Evolutionary conservation across 2,113 vertebrate genomes (phyloP), one percentile per base, ranked within the genome.

Genomic region (Morone chrysops): DNA sequence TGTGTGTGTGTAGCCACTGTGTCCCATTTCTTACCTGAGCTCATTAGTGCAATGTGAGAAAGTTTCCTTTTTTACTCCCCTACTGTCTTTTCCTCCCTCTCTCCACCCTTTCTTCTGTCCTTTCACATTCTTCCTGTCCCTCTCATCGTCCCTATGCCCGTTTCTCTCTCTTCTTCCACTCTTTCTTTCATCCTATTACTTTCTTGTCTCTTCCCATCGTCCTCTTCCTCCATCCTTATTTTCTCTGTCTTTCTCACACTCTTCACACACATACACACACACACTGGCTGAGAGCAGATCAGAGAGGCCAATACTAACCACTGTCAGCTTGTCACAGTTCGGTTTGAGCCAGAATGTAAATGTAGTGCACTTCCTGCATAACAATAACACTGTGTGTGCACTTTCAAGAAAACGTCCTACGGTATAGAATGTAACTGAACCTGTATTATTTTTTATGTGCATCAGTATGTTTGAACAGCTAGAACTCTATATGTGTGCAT

Each of bases 1-100:
- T 84, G 70, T 70, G 76, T 87, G 85, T 88, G 76, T 81, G 76
- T 76, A 86, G 63, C 62, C 81, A 75, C 84, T 50, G 84, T 90
- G 91, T 86, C 89, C 88, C 86, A 90, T 82, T 92, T 93, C 87
- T 86, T 93, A 94, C 90, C 92, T 92, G 86, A 87, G 84, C 93
- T 93, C 90, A 90, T 93, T 94, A 94, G 87, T 83, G 83, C 77
- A 71, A 84, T 78, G 83, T 78, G 80, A 87, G 77, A 84, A 86
- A 40, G 51, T 72, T 83, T 81, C 73, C 79, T 65, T 73, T 41
- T 70, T 36, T 43, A 31, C 31, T 47, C 38, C 50, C 40, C 68
- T 40, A 57, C 77, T 82, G 80, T 81, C 68, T 82, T 53, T 47
- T 66, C 36, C 75, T 84, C 66, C 20, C 71, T 62, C 63, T 67